Base-by-base conservation (phyloP, 2,888 invertebrate species). In the Julus scanicus region DNA sequence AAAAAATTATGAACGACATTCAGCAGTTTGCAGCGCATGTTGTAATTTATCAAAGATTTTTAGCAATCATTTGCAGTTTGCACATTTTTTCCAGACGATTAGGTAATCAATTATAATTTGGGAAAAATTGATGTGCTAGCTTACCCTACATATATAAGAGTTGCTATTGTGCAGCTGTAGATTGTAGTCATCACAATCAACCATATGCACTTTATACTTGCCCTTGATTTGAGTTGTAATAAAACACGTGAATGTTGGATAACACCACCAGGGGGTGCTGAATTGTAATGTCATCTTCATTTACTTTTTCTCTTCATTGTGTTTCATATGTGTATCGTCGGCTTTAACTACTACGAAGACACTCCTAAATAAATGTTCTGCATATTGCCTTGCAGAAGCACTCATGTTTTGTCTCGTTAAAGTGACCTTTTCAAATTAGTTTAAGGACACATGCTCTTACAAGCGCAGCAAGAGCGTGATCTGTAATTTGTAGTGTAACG, bases 41-140 rank as follows among this genome's bases (percentile, higher is more conserved):
- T 80, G 37, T 37, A 80, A 80, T 80, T 80, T 80, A 80, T 80
- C 20, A 71, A 71, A 71, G 71, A 71, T 29, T 71, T 57, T 71
- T 71, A 71, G 29, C 29, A 71, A 71, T 71, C 20, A 8, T 71
- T 44, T 29, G 71, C 71, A 71, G 20, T 71, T 20, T 17, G 20
- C 20, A 37, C 80, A 8, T 20, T 20, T 13, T 80, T 37, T 80
- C 37, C 80, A 80, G 37, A 37, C 9, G 80, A 37, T 80, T 80
- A 80, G 37, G 80, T 37, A 37, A 80, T 80, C 11, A 80, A 80
- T 80, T 80, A 80, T 80, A 80, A 80, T 80, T 80, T 80, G 37
- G 11, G 37, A 9, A 80, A 80, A 37, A 80, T 29, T 71, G 29
- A 71, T 71, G 29, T 20, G 29, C 1, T 29, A n/a, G 1, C 57